Conservation (phyloP, 2,113 vertebrate genomes). For the Garra rufa region DNA sequence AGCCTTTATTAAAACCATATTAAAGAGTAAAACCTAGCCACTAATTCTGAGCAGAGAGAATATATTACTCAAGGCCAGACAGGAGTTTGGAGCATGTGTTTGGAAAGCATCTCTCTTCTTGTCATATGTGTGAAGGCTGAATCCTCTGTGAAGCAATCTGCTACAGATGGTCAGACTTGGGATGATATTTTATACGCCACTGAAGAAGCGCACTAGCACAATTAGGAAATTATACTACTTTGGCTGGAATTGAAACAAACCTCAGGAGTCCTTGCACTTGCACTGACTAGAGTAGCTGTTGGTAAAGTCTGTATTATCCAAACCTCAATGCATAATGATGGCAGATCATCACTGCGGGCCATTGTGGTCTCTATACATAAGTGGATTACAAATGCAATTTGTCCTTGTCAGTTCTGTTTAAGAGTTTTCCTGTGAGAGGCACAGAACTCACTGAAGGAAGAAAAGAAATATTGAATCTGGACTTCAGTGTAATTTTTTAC, state of each 20-base stretch:
- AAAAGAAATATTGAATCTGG: constrained; percentile 40
- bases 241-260: constrained; percentile 37
- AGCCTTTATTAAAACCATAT: not conserved
- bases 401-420: constrained; percentile 45
- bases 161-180: constrained; percentile 52
- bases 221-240: constrained; percentile 47
- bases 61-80: constrained; percentile 20
- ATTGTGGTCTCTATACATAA: constrained; percentile 32
- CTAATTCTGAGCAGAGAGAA: constrained; percentile 26
- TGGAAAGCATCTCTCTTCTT: constrained; percentile 43
- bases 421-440: not conserved
- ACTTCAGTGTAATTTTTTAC: constrained; percentile 12
- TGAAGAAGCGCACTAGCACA: constrained; percentile 33
- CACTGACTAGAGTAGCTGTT: constrained; percentile 27
- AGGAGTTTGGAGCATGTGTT: constrained; percentile 26
- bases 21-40: not conserved
- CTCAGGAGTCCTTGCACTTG: constrained; percentile 31
- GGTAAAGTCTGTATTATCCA: constrained; percentile 40
- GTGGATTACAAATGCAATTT: constrained; percentile 46
- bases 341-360: constrained; percentile 13
- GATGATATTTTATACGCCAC: constrained; percentile 50
- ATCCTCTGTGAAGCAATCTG: constrained; percentile 34
- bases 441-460: constrained; percentile 6
- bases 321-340: constrained; percentile 47
- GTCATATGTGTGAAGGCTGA: constrained; percentile 49